phyloP scores from a whole-genome alignment of 2,113 vertebrate species.

The Ovis aries region DNA sequence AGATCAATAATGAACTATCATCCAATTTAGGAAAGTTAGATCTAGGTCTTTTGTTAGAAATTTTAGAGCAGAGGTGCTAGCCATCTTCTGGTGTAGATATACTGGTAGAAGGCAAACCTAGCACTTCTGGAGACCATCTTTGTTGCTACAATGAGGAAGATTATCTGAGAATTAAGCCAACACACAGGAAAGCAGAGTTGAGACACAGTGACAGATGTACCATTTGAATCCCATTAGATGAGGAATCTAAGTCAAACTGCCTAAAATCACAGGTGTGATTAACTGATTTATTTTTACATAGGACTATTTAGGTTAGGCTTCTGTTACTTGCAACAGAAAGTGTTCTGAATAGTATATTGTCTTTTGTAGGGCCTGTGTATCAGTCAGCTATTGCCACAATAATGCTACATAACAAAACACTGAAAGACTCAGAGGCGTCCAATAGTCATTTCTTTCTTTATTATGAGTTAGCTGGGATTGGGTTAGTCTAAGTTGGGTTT shows the following conservation, averaged over 20 bases:
- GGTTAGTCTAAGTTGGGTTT: neutral
- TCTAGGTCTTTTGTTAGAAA: neutral
- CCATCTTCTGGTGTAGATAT: too few relatives aligned
- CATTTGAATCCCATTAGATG: too few relatives aligned
- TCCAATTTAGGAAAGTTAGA: neutral
- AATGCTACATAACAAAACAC: neutral
- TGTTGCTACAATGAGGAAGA: too few relatives aligned
- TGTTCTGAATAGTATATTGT: neutral
- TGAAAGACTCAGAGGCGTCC: neutral
- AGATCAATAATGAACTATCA: neutral
- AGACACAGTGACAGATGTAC: too few relatives aligned
- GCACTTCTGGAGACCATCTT: too few relatives aligned
- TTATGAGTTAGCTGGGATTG: neutral
- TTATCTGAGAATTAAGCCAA: too few relatives aligned
- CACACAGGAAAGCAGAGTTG: too few relatives aligned
- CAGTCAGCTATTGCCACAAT: neutral
- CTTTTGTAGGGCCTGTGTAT: neutral
- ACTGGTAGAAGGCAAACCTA: too few relatives aligned
- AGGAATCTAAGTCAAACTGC: neutral
- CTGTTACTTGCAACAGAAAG: neutral
- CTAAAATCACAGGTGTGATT: neutral
- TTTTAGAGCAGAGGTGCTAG: too few relatives aligned
- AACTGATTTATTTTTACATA: neutral
- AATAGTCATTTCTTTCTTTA: neutral
- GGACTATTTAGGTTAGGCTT: neutral